Conservation (phyloP, 2,113 vertebrate species). For the Amphiprion ocellaris region DNA sequence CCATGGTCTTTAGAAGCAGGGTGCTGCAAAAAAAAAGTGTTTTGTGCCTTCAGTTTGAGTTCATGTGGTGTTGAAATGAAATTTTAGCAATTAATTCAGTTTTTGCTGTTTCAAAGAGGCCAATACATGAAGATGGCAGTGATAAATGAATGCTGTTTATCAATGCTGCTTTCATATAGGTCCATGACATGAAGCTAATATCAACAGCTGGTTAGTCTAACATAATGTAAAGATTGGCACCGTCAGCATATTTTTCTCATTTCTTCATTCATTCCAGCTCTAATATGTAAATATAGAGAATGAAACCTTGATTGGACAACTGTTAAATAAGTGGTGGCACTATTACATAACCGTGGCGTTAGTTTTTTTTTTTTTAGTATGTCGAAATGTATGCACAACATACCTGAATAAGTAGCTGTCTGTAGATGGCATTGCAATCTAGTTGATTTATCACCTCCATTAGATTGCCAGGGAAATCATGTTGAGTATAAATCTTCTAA, state of each 20-base stretch:
- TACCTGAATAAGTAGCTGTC: not conserved
- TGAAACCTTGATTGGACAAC: not conserved
- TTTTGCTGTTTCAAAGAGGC: constrained; percentile 9
- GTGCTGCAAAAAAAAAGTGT: not conserved
- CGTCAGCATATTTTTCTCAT: not conserved
- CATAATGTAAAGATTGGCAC: not conserved
- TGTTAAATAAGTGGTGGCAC: not conserved
- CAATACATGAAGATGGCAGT: not conserved
- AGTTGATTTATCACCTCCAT: constrained; percentile 7
- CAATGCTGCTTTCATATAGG: not conserved
- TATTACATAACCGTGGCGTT: not conserved
- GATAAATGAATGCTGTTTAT: not conserved
- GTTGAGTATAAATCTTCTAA: constrained; percentile 27
- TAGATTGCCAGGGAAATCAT: not conserved
- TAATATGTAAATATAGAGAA: not conserved
- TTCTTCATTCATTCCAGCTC: not conserved
- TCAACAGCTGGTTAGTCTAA: not conserved
- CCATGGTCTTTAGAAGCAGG: constrained; percentile 4
- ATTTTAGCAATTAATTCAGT: not conserved
- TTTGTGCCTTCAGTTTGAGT: not conserved
- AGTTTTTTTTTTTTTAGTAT: not conserved
- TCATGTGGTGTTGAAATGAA: not conserved
- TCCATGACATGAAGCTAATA: not conserved
- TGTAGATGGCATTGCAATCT: not conserved
- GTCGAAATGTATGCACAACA: not conserved